phyloP scores from a whole-genome alignment of 2,888 invertebrate genomes.

The Argynnis bischoffii region DNA sequence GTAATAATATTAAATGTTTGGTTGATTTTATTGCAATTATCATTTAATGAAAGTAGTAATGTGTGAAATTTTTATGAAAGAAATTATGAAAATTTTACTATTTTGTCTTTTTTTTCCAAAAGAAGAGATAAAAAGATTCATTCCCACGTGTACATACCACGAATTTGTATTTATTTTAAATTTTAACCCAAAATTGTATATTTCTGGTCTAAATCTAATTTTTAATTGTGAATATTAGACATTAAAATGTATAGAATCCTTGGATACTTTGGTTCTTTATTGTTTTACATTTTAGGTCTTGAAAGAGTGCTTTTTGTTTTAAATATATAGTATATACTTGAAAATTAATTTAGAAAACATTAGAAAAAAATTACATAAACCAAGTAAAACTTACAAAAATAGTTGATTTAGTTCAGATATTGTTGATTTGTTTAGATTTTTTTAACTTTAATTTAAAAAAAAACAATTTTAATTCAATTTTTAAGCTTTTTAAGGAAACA shows the following conservation, averaged over 20 bases:
- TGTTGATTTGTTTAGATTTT: no score
- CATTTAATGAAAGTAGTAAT: neutral
- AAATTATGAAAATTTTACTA: no score
- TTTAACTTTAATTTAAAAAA: no score
- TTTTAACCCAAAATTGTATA: slow-evolving; percentile 38
- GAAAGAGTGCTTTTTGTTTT: no score
- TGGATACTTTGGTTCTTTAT: slow-evolving; percentile 21
- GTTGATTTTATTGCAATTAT: neutral
- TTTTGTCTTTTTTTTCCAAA: slow-evolving; percentile 9
- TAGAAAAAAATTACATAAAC: no score
- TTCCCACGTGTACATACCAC: slow-evolving; percentile 62
- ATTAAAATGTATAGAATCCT: slow-evolving; percentile 23
- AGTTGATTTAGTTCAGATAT: no score
- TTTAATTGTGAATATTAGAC: slow-evolving; percentile 29
- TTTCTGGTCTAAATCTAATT: slow-evolving; percentile 26
- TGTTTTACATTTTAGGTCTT: neutral
- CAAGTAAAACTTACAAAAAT: no score
- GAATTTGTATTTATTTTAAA: slow-evolving; percentile 45
- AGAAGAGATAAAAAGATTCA: slow-evolving; percentile 42
- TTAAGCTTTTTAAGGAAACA: no score
- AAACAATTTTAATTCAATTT: no score
- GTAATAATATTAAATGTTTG: neutral
- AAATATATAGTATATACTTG: no score
- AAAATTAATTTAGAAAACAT: no score
- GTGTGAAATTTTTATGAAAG: neutral